Percentiles rank a stretch among this genome's conserved stretches.
Evolutionary conservation across 2,888 invertebrate species (phyloP).

Genomic region (Macaria notata): DNA sequence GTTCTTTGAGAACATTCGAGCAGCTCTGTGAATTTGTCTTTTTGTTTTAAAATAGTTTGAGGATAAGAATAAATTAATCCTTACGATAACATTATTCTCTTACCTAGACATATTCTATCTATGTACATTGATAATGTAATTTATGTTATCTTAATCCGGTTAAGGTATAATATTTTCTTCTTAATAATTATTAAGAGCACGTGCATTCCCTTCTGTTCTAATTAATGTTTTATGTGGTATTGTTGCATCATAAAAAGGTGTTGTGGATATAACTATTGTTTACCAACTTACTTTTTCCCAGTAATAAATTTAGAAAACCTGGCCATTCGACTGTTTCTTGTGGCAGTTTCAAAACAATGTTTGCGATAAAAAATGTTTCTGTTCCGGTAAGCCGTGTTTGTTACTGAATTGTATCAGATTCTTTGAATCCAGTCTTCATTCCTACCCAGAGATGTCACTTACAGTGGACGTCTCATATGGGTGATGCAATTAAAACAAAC

Average conservation of each 20-base stretch:
- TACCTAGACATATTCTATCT: no score
- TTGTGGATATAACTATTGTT: background rate
- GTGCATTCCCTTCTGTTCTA: no score
- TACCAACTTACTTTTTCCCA: no score
- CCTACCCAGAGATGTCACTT: background rate
- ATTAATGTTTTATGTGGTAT: background rate
- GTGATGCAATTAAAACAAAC: no score
- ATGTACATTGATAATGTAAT: no score
- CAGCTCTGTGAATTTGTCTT: background rate
- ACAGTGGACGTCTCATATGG: no score
- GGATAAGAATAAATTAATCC: no score
- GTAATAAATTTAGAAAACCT: background rate
- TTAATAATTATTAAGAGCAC: no score
- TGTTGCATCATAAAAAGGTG: conserved; percentile 2
- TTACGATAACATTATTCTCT: no score
- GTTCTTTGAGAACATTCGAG: background rate
- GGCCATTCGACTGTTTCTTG: background rate
- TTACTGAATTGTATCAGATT: conserved; percentile 1
- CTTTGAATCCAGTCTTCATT: conserved; percentile 13
- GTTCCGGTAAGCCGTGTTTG: conserved; percentile 12
- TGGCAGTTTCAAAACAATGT: no score
- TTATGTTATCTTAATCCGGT: no score
- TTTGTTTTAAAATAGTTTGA: background rate
- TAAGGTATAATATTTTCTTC: no score
- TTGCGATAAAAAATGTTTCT: background rate